These are phyloP conservation scores for Molanna angustata DNA, from an alignment of 2,888 invertebrate genomes.

Conservation along the genomic window DNA sequence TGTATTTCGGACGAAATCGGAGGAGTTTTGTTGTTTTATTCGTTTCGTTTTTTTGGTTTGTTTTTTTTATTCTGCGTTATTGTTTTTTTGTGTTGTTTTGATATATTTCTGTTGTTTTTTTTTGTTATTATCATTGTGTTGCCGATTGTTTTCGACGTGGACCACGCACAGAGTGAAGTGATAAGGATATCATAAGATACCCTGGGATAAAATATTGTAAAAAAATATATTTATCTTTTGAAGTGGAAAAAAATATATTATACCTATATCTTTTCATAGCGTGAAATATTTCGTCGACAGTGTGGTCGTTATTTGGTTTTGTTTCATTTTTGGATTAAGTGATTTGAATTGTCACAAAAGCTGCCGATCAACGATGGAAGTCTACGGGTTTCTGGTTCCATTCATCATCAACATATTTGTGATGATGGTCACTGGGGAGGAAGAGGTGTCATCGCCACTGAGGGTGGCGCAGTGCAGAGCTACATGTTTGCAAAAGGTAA, in stretches of 20 bases:
- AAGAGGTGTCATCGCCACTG: conserved; percentile 68
- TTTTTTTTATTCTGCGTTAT: conserved; percentile 13
- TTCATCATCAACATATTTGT: conserved; percentile 19
- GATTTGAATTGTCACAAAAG: not conserved
- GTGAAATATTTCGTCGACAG: not conserved
- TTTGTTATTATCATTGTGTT: conserved; percentile 15
- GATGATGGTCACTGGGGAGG: conserved; percentile 49
- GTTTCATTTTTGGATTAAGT: conserved; percentile 3
- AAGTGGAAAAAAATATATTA: not conserved
- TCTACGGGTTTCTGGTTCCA: conserved; percentile 13
- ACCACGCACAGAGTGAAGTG: conserved; percentile 17
- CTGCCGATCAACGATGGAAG: conserved; percentile 24
- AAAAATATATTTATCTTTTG: no score
- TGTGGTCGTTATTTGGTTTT: not conserved
- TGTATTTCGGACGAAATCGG: conserved; percentile 2
- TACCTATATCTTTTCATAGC: not conserved
- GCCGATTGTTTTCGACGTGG: conserved; percentile 3
- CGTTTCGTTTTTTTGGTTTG: conserved; percentile 12
- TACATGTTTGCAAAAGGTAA: conserved; percentile 69
- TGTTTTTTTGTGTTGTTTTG: conserved; percentile 20
- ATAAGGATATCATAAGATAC: conserved; percentile 5
- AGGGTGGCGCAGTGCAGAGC: conserved; percentile 71
- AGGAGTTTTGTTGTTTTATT: conserved; percentile 8
- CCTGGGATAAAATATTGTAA: not conserved
- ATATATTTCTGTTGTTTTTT: conserved; percentile 8